These are phyloP conservation scores for Daubentonia madagascariensis DNA, from an alignment of 2,113 vertebrate species.

Conservation along the genomic window DNA sequence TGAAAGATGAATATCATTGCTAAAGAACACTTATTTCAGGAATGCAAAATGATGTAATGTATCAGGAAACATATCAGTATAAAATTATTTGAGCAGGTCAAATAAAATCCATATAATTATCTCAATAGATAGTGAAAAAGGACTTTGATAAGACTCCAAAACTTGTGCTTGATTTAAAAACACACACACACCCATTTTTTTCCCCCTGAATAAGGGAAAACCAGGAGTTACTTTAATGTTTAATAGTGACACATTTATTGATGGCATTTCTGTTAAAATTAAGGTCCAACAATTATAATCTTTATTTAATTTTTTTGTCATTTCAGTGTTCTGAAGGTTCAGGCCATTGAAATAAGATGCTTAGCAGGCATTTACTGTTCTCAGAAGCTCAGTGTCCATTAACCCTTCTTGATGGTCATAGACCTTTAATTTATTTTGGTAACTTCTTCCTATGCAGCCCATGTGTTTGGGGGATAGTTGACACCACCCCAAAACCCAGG, in stretches of 20 bases:
- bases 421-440: conserved; percentile 9
- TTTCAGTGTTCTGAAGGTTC: background rate
- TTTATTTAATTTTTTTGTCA: background rate
- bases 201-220: background rate
- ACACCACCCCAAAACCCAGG: background rate
- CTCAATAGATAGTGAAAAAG: background rate
- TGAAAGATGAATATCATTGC: background rate
- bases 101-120: background rate
- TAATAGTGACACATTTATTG: background rate
- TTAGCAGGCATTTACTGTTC: background rate
- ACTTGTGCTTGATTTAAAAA: background rate
- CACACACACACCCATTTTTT: background rate
- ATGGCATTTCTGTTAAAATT: conserved; percentile 3
- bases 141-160: background rate
- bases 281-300: background rate
- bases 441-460: background rate
- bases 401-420: background rate
- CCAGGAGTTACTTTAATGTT: background rate
- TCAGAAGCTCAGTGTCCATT: background rate
- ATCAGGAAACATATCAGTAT: background rate
- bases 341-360: background rate
- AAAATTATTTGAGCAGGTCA: background rate
- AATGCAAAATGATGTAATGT: background rate
- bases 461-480: background rate
- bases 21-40: background rate